phyloP scores from a whole-genome alignment of 2,888 invertebrate species.

The Cordilura impudica region DNA sequence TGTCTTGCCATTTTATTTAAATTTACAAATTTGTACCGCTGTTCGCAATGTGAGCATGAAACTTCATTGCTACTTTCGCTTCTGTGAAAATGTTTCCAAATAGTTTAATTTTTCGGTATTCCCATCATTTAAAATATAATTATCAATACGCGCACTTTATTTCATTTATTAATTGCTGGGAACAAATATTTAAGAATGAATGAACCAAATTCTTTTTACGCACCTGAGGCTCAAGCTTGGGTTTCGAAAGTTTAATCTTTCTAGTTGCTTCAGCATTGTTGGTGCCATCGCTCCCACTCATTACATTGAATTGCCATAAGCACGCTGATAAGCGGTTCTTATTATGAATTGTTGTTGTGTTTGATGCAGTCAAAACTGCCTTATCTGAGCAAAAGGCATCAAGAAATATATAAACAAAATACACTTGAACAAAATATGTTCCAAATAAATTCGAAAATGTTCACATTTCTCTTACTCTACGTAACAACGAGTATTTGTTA shows the following conservation, averaged over 20 bases:
- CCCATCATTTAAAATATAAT: slow-evolving; percentile 32
- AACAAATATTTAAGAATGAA: slow-evolving; percentile 8
- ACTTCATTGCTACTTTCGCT: slow-evolving; percentile 27
- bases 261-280: slow-evolving; percentile 11
- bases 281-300: slow-evolving; percentile 30
- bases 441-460: slow-evolving; percentile 2
- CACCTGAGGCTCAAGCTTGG: slow-evolving; percentile 25
- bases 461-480: not conserved
- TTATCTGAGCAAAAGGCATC: slow-evolving; percentile 25
- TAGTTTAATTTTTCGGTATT: slow-evolving; percentile 27
- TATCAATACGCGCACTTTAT: slow-evolving; percentile 26
- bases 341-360: slow-evolving; percentile 15
- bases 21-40: slow-evolving; percentile 24
- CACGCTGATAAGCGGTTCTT: slow-evolving; percentile 28
- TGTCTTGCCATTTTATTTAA: slow-evolving; percentile 32
- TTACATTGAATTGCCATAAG: slow-evolving; percentile 24
- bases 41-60: slow-evolving; percentile 14
- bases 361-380: slow-evolving; percentile 14
- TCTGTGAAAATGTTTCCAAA: slow-evolving; percentile 31
- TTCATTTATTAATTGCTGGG: slow-evolving; percentile 17
- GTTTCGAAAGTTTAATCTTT: slow-evolving; percentile 17
- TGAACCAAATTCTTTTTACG: slow-evolving; percentile 17
- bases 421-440: slow-evolving; percentile 1
- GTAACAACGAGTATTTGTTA: not conserved
- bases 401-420: slow-evolving; percentile 7